Evolutionary conservation across 2,113 vertebrate species (phyloP).

Genomic region (Elanoides forficatus): DNA sequence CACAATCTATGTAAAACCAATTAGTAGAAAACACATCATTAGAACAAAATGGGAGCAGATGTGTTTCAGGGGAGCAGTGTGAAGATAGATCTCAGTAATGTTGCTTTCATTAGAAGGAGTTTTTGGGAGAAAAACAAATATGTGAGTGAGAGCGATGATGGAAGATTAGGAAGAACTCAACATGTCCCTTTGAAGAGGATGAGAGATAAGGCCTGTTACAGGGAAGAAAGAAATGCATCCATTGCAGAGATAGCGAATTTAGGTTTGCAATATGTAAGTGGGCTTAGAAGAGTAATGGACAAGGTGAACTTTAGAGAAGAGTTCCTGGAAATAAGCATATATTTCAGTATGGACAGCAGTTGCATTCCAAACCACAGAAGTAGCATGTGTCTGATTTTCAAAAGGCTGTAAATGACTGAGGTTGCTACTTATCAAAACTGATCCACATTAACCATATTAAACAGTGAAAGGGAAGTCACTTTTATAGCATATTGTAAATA

Average conservation of each 20-base stretch:
- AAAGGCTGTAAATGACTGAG: background rate
- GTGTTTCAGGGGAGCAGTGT: background rate
- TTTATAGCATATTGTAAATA: background rate
- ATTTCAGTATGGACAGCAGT: background rate
- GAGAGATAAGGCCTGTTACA: background rate
- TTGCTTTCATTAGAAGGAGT: background rate
- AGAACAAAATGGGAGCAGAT: background rate
- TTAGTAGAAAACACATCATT: background rate
- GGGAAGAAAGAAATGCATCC: background rate
- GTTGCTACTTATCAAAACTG: background rate
- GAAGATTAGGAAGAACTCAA: background rate
- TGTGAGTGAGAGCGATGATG: background rate
- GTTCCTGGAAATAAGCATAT: background rate
- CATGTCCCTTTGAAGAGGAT: background rate
- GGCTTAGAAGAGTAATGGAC: background rate
- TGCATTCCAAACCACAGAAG: background rate
- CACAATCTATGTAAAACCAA: background rate
- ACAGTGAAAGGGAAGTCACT: background rate
- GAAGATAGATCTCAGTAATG: background rate
- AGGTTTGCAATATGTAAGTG: background rate
- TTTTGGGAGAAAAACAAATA: background rate
- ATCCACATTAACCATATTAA: background rate
- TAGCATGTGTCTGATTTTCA: background rate
- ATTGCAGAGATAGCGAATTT: background rate
- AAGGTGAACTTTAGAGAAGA: background rate